Base-by-base conservation (phyloP, 2,888 invertebrate genomes). In the Galerucella pusilla region DNA sequence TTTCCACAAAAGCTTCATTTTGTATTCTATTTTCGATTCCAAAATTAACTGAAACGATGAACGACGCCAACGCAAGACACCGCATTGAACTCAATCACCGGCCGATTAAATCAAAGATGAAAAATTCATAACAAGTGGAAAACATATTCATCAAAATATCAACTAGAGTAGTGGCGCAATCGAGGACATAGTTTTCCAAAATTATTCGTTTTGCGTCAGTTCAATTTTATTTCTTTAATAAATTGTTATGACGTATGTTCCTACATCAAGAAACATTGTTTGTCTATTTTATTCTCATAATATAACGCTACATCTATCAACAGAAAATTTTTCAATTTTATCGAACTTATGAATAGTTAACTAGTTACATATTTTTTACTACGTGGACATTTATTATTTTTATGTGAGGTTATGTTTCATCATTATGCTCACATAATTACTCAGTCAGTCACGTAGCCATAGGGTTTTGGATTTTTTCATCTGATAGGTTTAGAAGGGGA, bases 111-210 rank as follows among this genome's bases (percentile, higher is more conserved):
- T 69, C 61, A 28, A 69, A 69, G 49, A 49, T 69, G 59, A 69
- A 69, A 69, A 69, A 69, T 69, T 14, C 35, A 45, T 25, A 46
- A 60, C 68, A 68, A 68, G 68, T 69, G 61, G 46, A 69, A 69
- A 69, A 69, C 28, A 61, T 46, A 69, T 69, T 46, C 60, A 68
- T 59, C 68, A 49, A 49, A 68, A 68, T 28, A 69, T 69, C 28
- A 69, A 69, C 28, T 69, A 61, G 69, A 69, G 25, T 46, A 69
- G 49, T 69, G 49, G 61, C 61, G 69, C 12, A 69, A 69, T 69
- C 28, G 49, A 25, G 59, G 28, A 49, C 69, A 69, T 61, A 61
- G 64, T 20, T 69, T 61, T 61, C 67, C 69, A 69, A 61, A 69
- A 69, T 69, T 14, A 49, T 61, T 69, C 25, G 54, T n/a, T 14